Conservation (phyloP, 2,888 invertebrate genomes). For the Thereva nobilitata region DNA sequence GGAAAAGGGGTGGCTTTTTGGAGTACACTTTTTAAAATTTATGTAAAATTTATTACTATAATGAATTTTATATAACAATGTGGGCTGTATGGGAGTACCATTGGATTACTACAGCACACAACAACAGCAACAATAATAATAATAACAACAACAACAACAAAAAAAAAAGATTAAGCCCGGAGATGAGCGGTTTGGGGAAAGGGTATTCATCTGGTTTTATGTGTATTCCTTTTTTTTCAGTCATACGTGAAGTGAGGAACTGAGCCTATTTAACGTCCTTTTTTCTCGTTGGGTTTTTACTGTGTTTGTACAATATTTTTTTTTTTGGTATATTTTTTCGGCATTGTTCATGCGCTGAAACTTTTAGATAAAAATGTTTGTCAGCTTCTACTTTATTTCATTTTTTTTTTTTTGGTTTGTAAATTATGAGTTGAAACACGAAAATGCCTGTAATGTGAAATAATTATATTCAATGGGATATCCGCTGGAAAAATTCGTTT, state of each 20-base stretch:
- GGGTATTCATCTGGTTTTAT: slow-evolving; percentile 11
- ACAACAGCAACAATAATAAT: too few species aligned
- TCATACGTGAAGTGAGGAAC: slow-evolving; percentile 25
- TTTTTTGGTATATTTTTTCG: slow-evolving; percentile 38
- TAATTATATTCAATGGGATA: too few species aligned
- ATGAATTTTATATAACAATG: slow-evolving; percentile 42
- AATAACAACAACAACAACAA: background rate
- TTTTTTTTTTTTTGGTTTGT: too few species aligned
- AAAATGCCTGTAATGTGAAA: too few species aligned
- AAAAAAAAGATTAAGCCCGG: slow-evolving; percentile 34
- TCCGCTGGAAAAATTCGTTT: too few species aligned
- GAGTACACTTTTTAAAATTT: slow-evolving; percentile 28
- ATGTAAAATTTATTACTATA: slow-evolving; percentile 43
- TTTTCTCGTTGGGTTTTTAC: slow-evolving; percentile 26
- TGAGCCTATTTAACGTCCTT: slow-evolving; percentile 24
- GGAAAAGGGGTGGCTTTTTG: too few species aligned
- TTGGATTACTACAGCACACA: slow-evolving; percentile 21
- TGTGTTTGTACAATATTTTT: slow-evolving; percentile 36
- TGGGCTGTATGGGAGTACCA: slow-evolving; percentile 40
- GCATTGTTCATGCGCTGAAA: slow-evolving; percentile 41
- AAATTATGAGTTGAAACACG: too few species aligned
- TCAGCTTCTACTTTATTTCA: too few species aligned
- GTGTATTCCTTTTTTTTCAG: slow-evolving; percentile 9
- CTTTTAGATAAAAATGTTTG: slow-evolving; percentile 36
- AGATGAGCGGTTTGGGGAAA: slow-evolving; percentile 7